Conservation (phyloP, 2,888 invertebrate genomes). For the Conistra vaccinii region DNA sequence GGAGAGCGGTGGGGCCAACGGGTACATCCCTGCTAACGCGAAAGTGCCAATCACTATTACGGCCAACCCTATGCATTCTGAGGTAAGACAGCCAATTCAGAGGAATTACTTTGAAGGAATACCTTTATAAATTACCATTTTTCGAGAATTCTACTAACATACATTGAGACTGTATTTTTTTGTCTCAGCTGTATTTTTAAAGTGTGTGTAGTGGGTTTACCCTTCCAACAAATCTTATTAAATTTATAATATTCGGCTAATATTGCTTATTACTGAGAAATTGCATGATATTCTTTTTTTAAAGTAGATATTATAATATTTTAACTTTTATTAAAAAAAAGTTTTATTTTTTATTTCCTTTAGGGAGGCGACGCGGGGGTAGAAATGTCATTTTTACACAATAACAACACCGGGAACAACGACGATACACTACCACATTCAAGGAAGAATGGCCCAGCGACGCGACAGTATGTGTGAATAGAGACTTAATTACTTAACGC, state of each 20-base stretch:
- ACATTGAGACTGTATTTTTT: neutral
- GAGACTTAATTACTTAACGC: conserved; percentile 14
- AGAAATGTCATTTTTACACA: conserved; percentile 93
- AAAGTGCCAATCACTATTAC: conserved; percentile 93
- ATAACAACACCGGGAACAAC: conserved; percentile 90
- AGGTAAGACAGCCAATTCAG: conserved; percentile 85
- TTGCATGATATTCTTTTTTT: neutral
- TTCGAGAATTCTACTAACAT: neutral
- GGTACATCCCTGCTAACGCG: conserved; percentile 84
- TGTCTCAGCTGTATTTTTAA: neutral
- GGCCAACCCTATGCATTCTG: conserved; percentile 94
- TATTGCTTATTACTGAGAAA: neutral
- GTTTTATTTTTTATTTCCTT: conserved; percentile 50
- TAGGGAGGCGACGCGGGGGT: conserved; percentile 88
- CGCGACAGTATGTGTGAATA: conserved; percentile 84
- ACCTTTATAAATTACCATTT: neutral
- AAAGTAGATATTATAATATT: neutral
- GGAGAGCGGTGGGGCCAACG: conserved; percentile 83
- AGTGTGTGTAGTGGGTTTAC: no score
- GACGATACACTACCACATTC: conserved; percentile 84
- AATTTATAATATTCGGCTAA: neutral
- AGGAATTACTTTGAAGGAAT: conserved; percentile 19
- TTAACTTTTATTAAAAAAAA: neutral
- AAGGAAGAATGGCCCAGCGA: conserved; percentile 83
- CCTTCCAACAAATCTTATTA: neutral